A percentile compares a stretch with the other conserved stretches of the same genome.
Conservation (phyloP, 2,797 vertebrate species). For the Squalus acanthias region DNA sequence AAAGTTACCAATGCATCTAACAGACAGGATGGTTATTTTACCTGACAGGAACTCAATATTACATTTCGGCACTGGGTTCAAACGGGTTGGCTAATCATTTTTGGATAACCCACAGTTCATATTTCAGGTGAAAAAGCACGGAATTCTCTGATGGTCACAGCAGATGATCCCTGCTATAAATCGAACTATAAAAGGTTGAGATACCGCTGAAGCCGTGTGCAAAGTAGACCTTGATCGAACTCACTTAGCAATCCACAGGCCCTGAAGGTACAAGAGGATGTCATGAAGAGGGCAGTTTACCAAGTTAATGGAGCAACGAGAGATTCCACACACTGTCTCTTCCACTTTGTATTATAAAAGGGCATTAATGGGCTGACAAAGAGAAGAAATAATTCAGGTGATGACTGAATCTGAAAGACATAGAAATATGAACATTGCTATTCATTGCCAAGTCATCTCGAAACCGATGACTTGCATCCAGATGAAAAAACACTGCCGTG, state of each 20-base stretch:
- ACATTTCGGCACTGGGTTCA: not conserved
- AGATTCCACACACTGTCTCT: not conserved
- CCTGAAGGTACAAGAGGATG: not conserved
- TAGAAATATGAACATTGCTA: not conserved
- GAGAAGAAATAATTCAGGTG: slow-evolving; percentile 1
- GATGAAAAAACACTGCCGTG: not conserved
- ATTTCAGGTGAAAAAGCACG: not conserved
- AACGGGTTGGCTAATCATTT: too few species aligned
- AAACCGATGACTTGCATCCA: not conserved
- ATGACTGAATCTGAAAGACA: not conserved
- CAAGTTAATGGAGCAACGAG: not conserved
- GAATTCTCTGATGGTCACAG: too few species aligned
- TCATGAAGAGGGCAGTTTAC: not conserved
- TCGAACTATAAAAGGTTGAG: not conserved
- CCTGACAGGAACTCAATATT: not conserved
- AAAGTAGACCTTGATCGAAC: not conserved
- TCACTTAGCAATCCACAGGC: not conserved
- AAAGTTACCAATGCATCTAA: not conserved
- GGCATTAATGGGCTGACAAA: not conserved
- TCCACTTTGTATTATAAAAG: not conserved
- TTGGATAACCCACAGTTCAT: not conserved
- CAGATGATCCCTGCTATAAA: not conserved
- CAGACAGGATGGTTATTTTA: not conserved
- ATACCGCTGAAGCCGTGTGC: not conserved
- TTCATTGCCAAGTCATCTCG: not conserved